phyloP scores from a whole-genome alignment of 2,797 vertebrate genomes.

The Myotis findleyi region DNA sequence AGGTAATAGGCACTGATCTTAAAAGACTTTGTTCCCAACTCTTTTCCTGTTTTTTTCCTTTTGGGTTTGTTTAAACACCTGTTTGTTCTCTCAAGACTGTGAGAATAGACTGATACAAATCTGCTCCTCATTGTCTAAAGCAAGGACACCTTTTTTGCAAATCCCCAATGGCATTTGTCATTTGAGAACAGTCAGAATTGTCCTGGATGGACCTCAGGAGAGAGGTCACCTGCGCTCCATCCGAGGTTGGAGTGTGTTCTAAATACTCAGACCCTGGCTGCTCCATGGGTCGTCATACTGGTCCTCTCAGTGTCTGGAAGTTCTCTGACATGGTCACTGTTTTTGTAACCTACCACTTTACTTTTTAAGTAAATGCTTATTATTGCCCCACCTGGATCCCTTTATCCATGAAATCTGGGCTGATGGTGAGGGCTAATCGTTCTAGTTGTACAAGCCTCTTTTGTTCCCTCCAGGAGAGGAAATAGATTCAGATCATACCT shows the following conservation, averaged over 20 bases:
- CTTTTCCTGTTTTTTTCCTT: not conserved
- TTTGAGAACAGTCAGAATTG: not conserved
- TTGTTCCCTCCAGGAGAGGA: slow-evolving; percentile 2
- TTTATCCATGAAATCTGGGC: not conserved
- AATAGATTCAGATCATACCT: not conserved
- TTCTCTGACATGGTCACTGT: not conserved
- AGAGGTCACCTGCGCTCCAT: not conserved
- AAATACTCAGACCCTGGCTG: not conserved
- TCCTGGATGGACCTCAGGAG: not conserved
- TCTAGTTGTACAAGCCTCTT: not conserved
- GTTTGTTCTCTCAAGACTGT: slow-evolving; percentile 6
- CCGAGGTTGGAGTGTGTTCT: not conserved
- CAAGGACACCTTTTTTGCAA: not conserved
- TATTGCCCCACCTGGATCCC: not conserved
- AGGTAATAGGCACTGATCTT: slow-evolving; percentile 44
- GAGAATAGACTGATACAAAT: not conserved
- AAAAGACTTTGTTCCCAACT: slow-evolving; percentile 20
- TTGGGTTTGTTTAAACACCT: not conserved
- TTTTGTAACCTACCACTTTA: not conserved
- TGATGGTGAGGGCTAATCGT: not conserved
- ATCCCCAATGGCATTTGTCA: not conserved
- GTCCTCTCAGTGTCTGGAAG: not conserved
- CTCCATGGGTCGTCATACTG: rapidly evolving
- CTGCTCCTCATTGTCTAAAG: not conserved
- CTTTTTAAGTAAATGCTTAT: not conserved